These are phyloP conservation scores for Drosophila subquinaria DNA, from an alignment of 2,888 invertebrate species.

Conservation along the genomic window DNA sequence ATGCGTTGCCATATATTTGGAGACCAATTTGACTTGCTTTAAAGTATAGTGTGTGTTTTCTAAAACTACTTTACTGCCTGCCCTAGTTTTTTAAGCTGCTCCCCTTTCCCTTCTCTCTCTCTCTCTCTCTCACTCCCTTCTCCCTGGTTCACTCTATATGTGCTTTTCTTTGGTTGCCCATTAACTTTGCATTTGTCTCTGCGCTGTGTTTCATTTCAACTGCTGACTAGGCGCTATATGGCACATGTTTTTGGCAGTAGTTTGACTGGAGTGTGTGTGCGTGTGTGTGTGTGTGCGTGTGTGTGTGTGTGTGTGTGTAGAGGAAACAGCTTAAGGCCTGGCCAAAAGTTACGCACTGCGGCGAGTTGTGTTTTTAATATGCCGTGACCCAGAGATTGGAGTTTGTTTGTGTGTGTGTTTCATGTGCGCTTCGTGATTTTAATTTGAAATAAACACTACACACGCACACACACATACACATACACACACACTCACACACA, in stretches of 20 bases:
- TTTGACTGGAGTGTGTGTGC: slow-evolving; percentile 2
- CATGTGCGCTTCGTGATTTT: slow-evolving; percentile 78
- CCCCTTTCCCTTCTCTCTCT: not conserved
- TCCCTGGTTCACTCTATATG: not conserved
- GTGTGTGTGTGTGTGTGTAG: slow-evolving; percentile 23
- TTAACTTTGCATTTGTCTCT: slow-evolving; percentile 60
- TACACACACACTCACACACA: slow-evolving; percentile 16
- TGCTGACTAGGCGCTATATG: slow-evolving; percentile 63
- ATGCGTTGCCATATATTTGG: slow-evolving; percentile 25
- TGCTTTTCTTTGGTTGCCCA: slow-evolving; percentile 33
- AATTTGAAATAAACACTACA: slow-evolving; percentile 74
- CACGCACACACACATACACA: slow-evolving; percentile 20
- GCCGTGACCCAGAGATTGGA: slow-evolving; percentile 59
- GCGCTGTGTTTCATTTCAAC: slow-evolving; percentile 44
- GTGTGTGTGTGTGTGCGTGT: slow-evolving; percentile 17
- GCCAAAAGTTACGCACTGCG: slow-evolving; percentile 79
- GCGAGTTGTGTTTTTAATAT: slow-evolving; percentile 71
- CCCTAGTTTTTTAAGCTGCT: slow-evolving; percentile 6
- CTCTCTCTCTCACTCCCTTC: not conserved
- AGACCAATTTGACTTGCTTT: slow-evolving; percentile 38
- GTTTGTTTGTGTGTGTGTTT: slow-evolving; percentile 35
- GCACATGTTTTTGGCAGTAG: slow-evolving; percentile 49
- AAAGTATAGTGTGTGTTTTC: slow-evolving; percentile 17
- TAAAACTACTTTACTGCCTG: slow-evolving; percentile 17
- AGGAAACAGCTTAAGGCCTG: slow-evolving; percentile 51